Evolutionary conservation across 2,113 vertebrate species (phyloP), one percentile per base, ranked within the genome.

Genomic region (Calyptomena viridis): DNA sequence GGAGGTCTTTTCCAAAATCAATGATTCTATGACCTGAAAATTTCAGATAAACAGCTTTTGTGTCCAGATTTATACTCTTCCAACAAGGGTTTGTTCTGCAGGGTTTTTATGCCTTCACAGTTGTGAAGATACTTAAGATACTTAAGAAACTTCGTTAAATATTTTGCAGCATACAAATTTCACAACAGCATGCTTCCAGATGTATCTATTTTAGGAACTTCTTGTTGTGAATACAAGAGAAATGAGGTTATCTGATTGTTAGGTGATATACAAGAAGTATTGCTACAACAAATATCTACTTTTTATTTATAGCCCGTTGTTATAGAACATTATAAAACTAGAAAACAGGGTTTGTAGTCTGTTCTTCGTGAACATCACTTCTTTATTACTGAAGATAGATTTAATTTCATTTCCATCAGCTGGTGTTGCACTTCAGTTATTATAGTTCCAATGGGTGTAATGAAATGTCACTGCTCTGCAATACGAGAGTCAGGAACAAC

Each of bases 381-480:
- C 97, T 96, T 98, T 98, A 98, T 98, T 98, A 98, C 90, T 89
- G 96, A 96, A 93, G 94, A 91, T 37, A 92, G 97, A 97, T 98
- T 98, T 98, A 98, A 97, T 97, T 98, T 98, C 94, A 96, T 95
- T 97, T 93, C 94, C 78, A 94, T 95, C 92, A 95, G 93, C 96
- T 97, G 64, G 85, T 80, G 83, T 14, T 95, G 85, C 87, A 95
- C 92, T 95, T 87, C 93, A 90, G 90, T 97, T 97, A 97, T 97
- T 98, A 98, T 95, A 82, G 96, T 96, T 98, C 96, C 96, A 96
- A 62, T 44, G 97, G 93, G 96, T 96, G 60, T 95, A 98, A 98
- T 98, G 96, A 98, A 98, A 98, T 98, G 97, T 97, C 96, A 98
- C 95, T 97, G 93, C 94, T 95, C 77, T 87, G 95, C 97, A 96